phyloP scores from a whole-genome alignment of 1,140 invertebrate genomes.

The Hylaeus anthracinus region DNA sequence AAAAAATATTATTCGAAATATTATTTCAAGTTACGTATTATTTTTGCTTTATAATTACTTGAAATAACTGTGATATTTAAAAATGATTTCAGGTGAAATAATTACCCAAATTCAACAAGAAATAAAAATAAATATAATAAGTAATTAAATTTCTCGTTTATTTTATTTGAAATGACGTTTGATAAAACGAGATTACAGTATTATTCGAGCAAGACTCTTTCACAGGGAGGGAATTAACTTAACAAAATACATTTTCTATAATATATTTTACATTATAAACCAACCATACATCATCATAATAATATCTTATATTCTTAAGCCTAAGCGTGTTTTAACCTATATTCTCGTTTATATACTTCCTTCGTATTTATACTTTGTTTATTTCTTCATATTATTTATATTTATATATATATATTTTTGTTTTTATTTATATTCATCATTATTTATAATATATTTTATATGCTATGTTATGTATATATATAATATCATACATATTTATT shows the following conservation, averaged over 20 bases:
- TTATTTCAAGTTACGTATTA: too few species aligned
- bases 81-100: too few species aligned
- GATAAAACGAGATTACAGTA: background rate
- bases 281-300: slow-evolving; percentile 81
- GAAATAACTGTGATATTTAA: too few species aligned
- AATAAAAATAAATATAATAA: too few species aligned
- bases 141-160: background rate
- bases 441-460: slow-evolving; percentile 81
- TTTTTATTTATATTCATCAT: slow-evolving; percentile 78
- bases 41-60: too few species aligned
- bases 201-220: background rate
- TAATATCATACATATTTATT: slow-evolving; percentile 79
- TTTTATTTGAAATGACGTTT: background rate
- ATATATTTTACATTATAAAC: slow-evolving; percentile 82
- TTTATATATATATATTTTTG: slow-evolving; percentile 77
- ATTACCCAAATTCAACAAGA: too few species aligned
- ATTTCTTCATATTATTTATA: slow-evolving; percentile 78
- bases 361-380: slow-evolving; percentile 80
- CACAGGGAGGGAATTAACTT: slow-evolving; percentile 22
- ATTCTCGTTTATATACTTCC: slow-evolving; percentile 80
- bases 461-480: slow-evolving; percentile 79
- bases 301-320: slow-evolving; percentile 79
- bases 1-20: too few species aligned
- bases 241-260: slow-evolving; percentile 79
- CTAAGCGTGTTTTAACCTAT: slow-evolving; percentile 78